Conservation (phyloP, 2,113 vertebrate species). For the Forbesichthys papilliferus region DNA sequence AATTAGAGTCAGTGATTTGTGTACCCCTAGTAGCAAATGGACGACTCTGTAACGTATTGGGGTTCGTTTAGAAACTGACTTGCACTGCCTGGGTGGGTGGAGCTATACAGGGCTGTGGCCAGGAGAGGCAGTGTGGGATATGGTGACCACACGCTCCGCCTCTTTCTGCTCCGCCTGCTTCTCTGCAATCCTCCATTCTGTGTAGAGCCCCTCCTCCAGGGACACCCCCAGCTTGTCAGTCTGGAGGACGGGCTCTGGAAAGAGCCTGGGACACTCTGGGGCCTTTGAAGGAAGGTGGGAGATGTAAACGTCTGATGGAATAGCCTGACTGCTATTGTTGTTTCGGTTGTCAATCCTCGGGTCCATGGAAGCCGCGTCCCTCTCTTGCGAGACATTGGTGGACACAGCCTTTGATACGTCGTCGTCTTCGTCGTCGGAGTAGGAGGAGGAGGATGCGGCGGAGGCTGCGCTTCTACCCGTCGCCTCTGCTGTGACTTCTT, state of each 20-base stretch:
- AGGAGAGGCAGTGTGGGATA: constrained; percentile 60
- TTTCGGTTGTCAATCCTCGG: constrained; percentile 71
- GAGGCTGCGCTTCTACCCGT: not conserved
- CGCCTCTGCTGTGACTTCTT: not conserved
- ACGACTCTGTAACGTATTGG: constrained; percentile 21
- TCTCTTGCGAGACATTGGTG: not conserved
- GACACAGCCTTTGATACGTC: constrained; percentile 13
- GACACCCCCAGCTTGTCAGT: constrained; percentile 66
- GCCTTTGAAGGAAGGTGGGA: not conserved
- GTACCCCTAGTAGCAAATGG: constrained; percentile 6
- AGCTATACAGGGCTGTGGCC: constrained; percentile 62
- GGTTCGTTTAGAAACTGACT: not conserved
- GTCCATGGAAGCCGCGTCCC: constrained; percentile 45
- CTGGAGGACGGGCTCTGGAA: constrained; percentile 4
- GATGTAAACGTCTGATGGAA: constrained; percentile 45
- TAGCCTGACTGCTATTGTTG: constrained; percentile 72
- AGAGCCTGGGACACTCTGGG: constrained; percentile 22
- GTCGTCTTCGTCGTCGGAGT: constrained; percentile 2
- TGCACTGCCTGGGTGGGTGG: not conserved
- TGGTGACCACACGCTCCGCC: constrained; percentile 34
- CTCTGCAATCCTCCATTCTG: constrained; percentile 50
- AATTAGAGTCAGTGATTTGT: not conserved
- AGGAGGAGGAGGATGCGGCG: not conserved
- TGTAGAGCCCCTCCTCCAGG: constrained; percentile 73
- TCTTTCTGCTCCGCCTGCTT: constrained; percentile 33